These are phyloP conservation scores for Plagodis dolabraria DNA, from an alignment of 2,888 invertebrate species.

Conservation along the genomic window DNA sequence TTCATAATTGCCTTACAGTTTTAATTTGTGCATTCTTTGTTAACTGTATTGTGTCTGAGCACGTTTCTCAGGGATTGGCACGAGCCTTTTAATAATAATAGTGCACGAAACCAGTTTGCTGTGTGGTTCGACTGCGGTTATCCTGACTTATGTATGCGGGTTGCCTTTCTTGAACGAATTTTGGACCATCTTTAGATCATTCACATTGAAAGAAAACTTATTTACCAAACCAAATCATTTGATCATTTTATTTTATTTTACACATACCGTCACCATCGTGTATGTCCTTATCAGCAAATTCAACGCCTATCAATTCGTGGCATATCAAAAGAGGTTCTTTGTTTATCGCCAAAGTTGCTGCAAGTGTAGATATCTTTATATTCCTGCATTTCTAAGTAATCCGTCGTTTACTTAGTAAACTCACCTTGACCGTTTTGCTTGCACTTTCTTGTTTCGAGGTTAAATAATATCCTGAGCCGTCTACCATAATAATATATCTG, in stretches of 20 bases:
- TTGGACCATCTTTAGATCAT: constrained; percentile 49
- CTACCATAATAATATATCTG: constrained; percentile 41
- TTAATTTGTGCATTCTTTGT: constrained; percentile 64
- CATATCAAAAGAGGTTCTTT: constrained; percentile 24
- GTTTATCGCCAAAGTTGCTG: constrained; percentile 32
- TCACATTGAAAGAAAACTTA: constrained; percentile 10
- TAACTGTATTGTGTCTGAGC: constrained; percentile 60
- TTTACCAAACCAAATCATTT: constrained; percentile 12
- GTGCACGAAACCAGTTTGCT: constrained; percentile 83
- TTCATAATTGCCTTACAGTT: constrained; percentile 59
- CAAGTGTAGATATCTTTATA: constrained; percentile 23
- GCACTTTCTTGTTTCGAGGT: constrained; percentile 75
- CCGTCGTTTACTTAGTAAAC: constrained; percentile 47
- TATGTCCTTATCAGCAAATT: constrained; percentile 33
- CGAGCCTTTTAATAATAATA: constrained; percentile 83
- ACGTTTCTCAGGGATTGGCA: constrained; percentile 78
- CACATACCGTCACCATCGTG: constrained; percentile 30
- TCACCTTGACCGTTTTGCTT: constrained; percentile 74
- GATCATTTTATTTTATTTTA: constrained; percentile 39
- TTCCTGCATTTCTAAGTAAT: constrained; percentile 39
- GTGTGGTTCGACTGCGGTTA: constrained; percentile 78
- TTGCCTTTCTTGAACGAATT: constrained; percentile 72
- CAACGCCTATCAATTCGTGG: constrained; percentile 21
- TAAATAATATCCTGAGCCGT: constrained; percentile 61
- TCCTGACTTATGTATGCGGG: constrained; percentile 76